Evolutionary conservation across 2,113 vertebrate genomes (phyloP), one percentile per base, ranked within the genome.

Genomic region (Pica pica): DNA sequence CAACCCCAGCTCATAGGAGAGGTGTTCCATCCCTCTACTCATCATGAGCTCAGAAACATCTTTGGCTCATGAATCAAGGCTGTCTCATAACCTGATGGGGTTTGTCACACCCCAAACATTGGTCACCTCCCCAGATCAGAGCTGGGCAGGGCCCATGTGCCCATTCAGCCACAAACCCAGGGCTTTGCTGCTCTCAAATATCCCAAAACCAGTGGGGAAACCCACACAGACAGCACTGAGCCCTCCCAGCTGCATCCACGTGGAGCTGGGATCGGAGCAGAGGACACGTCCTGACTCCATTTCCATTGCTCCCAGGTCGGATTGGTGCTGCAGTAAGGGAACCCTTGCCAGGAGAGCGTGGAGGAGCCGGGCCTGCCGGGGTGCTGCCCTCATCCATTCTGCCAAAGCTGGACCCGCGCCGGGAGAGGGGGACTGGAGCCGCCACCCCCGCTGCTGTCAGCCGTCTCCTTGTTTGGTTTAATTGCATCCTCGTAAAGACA

Each of bases 251-350:
- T 2, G 17, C 0, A 0, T 8, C 19, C 1, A 1, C 4, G 3
- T 2, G 0, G 27, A 67, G 52, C 35, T 4, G 3, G 26, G 12
- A 11, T 8, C 1, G 16, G 57, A 68, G 30, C 39, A 14, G 60
- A 27, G 10, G 64, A 4, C 50, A 4, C 41, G 3, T 19, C 31
- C 5, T 89, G 78, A 94, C 21, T 59, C 55, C 22, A 0, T 96
- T 79, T 91, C 61, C 21, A 0, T 85, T 93, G 57, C 68, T 76
- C 87, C 44, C 97, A 99, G 99, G 99, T 99, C 1, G 99, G 99
- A 76, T 97, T 99, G 98, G 99, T 99, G 96, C 96, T 99, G 97
- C 99, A 99, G 98, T 99, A 99, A 98, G 83, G 42, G 59, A 93
- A 86, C 82, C 94, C 97, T 95, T 92, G 95, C 95, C 94, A 93